Base-by-base conservation (phyloP, 2,113 vertebrate genomes). In the Macroglossus sobrinus region DNA sequence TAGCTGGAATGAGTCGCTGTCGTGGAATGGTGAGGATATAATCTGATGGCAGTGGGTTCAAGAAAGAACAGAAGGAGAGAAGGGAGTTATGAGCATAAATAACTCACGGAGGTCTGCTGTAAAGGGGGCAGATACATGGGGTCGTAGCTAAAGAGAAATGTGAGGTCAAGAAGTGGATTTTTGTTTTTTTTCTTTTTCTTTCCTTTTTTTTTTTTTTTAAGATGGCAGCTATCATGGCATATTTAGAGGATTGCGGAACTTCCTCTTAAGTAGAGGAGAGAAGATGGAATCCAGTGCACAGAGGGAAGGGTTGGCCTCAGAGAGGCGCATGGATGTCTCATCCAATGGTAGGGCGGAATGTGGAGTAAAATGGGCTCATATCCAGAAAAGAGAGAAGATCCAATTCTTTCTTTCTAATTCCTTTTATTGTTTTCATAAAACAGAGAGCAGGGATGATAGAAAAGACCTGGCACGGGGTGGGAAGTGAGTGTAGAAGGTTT, bases 401-500 rank as follows among this genome's bases (percentile, higher is more conserved):
- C 26, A n/a, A 53, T n/a, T 45, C 43, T 86, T 91, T 50, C 74
- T 68, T 74, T 94, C 66, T n/a, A 22, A 69, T 66, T 64, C 26
- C 55, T 79, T 91, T 89, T 63, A 43, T 35, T 79, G 38, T 80
- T 86, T 93, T 84, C 61, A 71, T 91, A 66, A 80, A 93, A 75
- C 16, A 69, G 30, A 93, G 38, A 93, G 15, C 22, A 91, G 71
- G 28, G 3, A 59, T 91, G 87, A 89, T 24, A 82, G 69, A 57
- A 79, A 93, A 78, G 19, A 47, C 11, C 91, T 88, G 81, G 66
- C 69, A 80, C 47, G 18, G 69, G 30, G 8, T 84, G 35, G 45
- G 9, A 7, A 86, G 33, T 35, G 38, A 66, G 47, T 35, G 18
- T 53, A 64, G 45, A 78, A 86, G n/a, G 2, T 55, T 81, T 81